Evolutionary conservation across 2,888 invertebrate genomes (phyloP).

Genomic region (Muschampia plurimacula): DNA sequence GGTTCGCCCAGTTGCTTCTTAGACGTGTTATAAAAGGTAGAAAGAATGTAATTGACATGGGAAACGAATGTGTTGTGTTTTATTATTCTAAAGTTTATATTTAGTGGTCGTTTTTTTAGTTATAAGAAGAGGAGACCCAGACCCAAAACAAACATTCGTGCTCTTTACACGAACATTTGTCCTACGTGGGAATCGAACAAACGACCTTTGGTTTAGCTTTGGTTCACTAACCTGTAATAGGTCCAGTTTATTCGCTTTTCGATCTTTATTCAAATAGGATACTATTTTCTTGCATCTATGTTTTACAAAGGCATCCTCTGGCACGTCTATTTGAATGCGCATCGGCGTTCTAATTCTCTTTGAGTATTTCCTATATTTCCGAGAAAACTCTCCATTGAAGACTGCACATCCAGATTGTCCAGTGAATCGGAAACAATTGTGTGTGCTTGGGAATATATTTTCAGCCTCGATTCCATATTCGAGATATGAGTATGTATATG

Average conservation of each 20-base stretch:
- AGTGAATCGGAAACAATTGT: slow-evolving; percentile 21
- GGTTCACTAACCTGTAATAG: no score
- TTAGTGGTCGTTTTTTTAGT: not conserved
- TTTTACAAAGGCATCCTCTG: slow-evolving; percentile 3
- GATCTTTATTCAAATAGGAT: no score
- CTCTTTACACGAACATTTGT: no score
- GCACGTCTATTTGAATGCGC: not conserved
- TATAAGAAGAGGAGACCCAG: no score
- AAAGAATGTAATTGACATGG: not conserved
- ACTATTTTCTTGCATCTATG: not conserved
- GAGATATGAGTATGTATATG: not conserved
- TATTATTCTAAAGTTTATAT: not conserved
- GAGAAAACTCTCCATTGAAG: slow-evolving; percentile 18
- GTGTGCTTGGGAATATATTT: slow-evolving; percentile 20
- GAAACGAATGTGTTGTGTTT: not conserved
- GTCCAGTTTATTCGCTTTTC: no score
- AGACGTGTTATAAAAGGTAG: slow-evolving; percentile 9
- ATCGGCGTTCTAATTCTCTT: slow-evolving; percentile 9
- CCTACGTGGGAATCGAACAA: no score
- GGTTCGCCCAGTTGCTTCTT: not conserved
- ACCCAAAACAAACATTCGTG: no score
- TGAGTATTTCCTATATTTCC: slow-evolving; percentile 19
- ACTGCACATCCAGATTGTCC: slow-evolving; percentile 20
- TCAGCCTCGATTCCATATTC: slow-evolving; percentile 7
- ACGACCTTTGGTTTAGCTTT: no score